Evolutionary conservation across 2,113 vertebrate genomes (phyloP).

Genomic region (Hydrolagus affinis): DNA sequence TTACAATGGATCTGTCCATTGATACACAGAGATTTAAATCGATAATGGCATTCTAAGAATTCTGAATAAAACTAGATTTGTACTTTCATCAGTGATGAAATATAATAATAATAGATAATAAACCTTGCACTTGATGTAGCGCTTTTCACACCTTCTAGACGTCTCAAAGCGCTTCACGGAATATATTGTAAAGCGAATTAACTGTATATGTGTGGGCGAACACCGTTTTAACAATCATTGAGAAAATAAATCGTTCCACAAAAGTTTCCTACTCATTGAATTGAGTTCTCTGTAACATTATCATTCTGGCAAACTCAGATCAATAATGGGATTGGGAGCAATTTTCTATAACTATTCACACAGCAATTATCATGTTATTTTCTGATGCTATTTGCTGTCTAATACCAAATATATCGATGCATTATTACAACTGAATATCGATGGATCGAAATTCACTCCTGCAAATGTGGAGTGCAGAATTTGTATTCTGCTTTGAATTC

Average conservation of each 20-base stretch:
- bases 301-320: not conserved
- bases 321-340: not conserved
- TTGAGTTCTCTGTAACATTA: conserved; percentile 12
- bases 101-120: too few relatives aligned
- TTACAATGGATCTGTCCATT: too few relatives aligned
- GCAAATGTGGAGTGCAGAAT: not conserved
- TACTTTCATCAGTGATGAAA: too few relatives aligned
- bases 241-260: not conserved
- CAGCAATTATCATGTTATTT: not conserved
- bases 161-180: too few relatives aligned
- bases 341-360: not conserved
- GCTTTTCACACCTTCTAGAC: too few relatives aligned
- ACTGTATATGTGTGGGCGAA: too few relatives aligned
- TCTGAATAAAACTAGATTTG: too few relatives aligned
- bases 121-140: too few relatives aligned
- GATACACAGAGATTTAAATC: too few relatives aligned
- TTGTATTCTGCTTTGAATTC: not conserved
- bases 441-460: conserved; percentile 33
- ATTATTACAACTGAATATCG: conserved; percentile 1
- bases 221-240: conserved; percentile 8
- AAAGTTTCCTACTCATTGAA: not conserved
- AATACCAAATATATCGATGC: not conserved
- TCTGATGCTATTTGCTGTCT: not conserved
- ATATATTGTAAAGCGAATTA: too few relatives aligned
- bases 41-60: too few relatives aligned